phyloP scores from a whole-genome alignment of 2,113 vertebrate species.

The Terrapene triunguis region DNA sequence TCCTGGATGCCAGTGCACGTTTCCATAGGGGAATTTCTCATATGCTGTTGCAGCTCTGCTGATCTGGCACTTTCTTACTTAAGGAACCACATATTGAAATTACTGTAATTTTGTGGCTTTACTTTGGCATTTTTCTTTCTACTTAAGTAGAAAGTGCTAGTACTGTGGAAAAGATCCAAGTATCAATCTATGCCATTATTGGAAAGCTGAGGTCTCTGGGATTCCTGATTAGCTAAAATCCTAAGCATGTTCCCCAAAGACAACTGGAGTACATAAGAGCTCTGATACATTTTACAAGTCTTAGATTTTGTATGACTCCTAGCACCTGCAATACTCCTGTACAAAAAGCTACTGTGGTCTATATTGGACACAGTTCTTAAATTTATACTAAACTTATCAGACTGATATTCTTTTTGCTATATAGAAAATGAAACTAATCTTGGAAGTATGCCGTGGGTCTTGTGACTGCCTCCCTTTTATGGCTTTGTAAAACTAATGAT shows the following conservation, averaged over 20 bases:
- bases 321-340: background rate
- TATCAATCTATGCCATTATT: background rate
- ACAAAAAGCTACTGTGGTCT: background rate
- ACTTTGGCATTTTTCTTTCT: background rate
- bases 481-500: background rate
- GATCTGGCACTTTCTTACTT: background rate
- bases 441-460: constrained; percentile 31
- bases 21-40: background rate
- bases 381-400: background rate
- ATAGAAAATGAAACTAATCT: constrained; percentile 14
- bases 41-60: background rate
- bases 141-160: background rate
- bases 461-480: background rate
- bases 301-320: background rate
- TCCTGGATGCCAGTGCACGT: background rate
- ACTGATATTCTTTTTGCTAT: background rate
- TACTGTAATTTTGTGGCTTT: background rate
- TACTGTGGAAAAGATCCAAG: background rate
- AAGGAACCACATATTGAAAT: background rate
- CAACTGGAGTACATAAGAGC: background rate
- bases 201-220: background rate
- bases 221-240: background rate
- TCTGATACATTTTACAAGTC: background rate
- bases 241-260: background rate
- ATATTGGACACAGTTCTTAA: background rate